Evolutionary conservation across 2,797 vertebrate species (phyloP).

Genomic region (Anguilla marmorata): DNA sequence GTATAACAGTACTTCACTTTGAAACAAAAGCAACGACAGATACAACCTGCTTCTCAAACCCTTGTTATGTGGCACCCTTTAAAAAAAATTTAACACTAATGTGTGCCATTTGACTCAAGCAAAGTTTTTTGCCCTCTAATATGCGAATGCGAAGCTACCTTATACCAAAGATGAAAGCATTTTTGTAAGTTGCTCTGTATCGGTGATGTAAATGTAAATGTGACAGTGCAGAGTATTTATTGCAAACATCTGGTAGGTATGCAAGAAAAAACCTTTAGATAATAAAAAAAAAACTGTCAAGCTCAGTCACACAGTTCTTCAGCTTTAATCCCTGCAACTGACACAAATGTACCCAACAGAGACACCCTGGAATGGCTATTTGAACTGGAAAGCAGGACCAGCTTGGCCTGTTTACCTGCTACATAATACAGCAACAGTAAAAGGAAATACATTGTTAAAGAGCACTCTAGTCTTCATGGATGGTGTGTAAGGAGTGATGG

Average conservation of each 20-base stretch:
- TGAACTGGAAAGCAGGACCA: background rate
- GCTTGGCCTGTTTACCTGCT: background rate
- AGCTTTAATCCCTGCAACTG: background rate
- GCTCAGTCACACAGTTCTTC: background rate
- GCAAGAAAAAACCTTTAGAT: background rate
- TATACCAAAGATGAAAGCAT: background rate
- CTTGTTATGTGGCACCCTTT: background rate
- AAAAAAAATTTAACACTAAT: background rate
- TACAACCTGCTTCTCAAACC: background rate
- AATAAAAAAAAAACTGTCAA: background rate
- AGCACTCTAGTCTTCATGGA: background rate
- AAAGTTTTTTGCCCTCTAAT: background rate
- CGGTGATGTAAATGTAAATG: background rate
- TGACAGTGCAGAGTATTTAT: background rate
- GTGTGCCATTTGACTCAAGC: no score
- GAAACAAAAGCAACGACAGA: background rate
- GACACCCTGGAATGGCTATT: background rate
- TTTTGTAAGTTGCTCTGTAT: background rate
- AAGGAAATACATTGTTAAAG: background rate
- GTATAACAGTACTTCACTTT: background rate
- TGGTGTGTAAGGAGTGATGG: background rate
- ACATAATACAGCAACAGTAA: background rate
- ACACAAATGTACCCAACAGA: background rate
- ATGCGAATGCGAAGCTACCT: background rate
- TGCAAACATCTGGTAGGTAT: background rate